Percentiles rank a stretch among this genome's conserved stretches.
phyloP scores from a whole-genome alignment of 2,888 invertebrate species.

The Galerucella nymphaeae region DNA sequence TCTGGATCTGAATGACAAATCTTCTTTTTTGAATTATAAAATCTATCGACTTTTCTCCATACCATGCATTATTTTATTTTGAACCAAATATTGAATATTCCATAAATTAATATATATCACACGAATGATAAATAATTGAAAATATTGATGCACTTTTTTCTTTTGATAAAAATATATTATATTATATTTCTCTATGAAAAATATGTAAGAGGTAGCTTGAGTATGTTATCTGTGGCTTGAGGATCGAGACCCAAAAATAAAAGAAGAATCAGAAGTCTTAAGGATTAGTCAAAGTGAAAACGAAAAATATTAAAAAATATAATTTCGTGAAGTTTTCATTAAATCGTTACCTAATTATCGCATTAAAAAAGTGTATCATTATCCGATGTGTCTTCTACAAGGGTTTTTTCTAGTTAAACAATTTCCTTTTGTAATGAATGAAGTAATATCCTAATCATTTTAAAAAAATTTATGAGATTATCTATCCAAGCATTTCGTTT shows the following conservation, averaged over 20 bases:
- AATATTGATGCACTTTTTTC: background rate
- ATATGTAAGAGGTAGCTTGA: background rate
- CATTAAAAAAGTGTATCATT: conserved; percentile 37
- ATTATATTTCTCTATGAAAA: too few relatives aligned
- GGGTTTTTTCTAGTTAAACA: conserved; percentile 44
- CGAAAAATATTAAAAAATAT: conserved; percentile 27
- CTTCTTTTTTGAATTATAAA: too few relatives aligned
- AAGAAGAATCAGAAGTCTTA: conserved; percentile 21
- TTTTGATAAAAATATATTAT: background rate
- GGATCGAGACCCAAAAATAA: background rate
- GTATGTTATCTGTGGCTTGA: background rate
- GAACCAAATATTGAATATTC: too few relatives aligned
- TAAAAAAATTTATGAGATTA: conserved; percentile 20
- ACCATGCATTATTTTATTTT: too few relatives aligned
- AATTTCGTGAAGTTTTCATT: conserved; percentile 24
- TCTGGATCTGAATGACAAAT: too few relatives aligned
- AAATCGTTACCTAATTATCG: conserved; percentile 13
- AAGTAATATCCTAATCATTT: conserved; percentile 41
- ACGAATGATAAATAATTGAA: too few relatives aligned
- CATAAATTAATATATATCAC: too few relatives aligned
- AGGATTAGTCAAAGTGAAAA: conserved; percentile 29
- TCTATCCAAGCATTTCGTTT: conserved; percentile 22
- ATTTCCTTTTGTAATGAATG: conserved; percentile 52
- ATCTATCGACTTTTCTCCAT: too few relatives aligned
- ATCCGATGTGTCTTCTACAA: conserved; percentile 48